A percentile compares a stretch with the other conserved stretches of the same genome.
These are phyloP conservation scores for Sericinus montela DNA, from an alignment of 2,888 invertebrate genomes.

Conservation along the genomic window DNA sequence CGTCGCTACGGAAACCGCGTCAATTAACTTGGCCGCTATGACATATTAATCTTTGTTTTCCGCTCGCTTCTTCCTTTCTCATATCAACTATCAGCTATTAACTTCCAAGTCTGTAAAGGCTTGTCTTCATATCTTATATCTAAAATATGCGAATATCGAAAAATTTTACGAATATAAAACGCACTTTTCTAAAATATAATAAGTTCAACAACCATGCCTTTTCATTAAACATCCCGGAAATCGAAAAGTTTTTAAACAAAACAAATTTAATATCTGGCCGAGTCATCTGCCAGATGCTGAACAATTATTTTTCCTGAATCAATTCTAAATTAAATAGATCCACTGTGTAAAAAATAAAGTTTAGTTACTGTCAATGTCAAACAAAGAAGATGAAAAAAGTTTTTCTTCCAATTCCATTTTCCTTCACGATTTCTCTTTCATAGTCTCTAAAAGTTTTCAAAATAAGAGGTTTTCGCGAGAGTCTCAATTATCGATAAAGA, in stretches of 20 bases:
- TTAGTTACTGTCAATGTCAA: constrained; percentile 77
- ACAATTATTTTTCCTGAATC: constrained; percentile 62
- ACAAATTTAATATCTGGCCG: constrained; percentile 51
- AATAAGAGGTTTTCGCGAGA: constrained; percentile 76
- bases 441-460: constrained; percentile 76
- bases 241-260: constrained; percentile 10
- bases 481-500: constrained; percentile 79
- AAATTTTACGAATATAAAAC: constrained; percentile 19
- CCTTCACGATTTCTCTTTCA: constrained; percentile 73
- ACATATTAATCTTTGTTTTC: constrained; percentile 77
- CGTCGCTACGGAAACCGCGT: constrained; percentile 74
- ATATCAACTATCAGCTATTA: constrained; percentile 41
- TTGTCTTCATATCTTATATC: neutral
- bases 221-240: constrained; percentile 15
- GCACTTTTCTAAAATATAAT: constrained; percentile 18
- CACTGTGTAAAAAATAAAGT: constrained; percentile 70
- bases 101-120: constrained; percentile 20
- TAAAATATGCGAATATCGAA: neutral
- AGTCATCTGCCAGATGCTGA: constrained; percentile 62
- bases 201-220: neutral
- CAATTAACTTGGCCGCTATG: constrained; percentile 75
- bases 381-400: constrained; percentile 79
- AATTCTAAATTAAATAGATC: constrained; percentile 75
- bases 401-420: constrained; percentile 74
- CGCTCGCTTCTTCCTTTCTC: constrained; percentile 32